Evolutionary conservation across 2,797 vertebrate genomes (phyloP), one percentile per base, ranked within the genome.

Genomic region (Prunella strophiata): DNA sequence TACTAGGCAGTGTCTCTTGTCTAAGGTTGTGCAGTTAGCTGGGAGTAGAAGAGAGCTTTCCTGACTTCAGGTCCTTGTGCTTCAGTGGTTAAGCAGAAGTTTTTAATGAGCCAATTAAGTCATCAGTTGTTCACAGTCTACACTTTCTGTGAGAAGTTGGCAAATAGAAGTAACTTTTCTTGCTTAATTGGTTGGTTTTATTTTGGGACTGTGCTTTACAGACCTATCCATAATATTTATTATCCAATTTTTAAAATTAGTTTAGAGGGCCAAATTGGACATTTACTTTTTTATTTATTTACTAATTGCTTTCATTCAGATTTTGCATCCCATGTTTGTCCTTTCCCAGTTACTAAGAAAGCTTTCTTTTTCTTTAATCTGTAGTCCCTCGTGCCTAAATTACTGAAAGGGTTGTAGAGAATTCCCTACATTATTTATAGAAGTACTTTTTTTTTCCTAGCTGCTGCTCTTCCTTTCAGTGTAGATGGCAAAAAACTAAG

Each of bases 91-190:
- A 91, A 91, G 87, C 52, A 87, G 87, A 83, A 87, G 75, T 67
- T 95, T 95, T 95, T 95, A 96, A 96, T 96, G 94, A 96, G 93
- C 91, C 89, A 95, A 88, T 96, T 95, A 96, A 97, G 83, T 88
- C 81, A 91, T 95, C 91, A 91, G 75, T 94, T 93, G 83, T 94
- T 97, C 93, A 62, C 80, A 93, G 84, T 42, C 92, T 95, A 78
- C 78, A 68, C 83, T 93, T 81, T 70, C 58, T 79, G 81, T 82
- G 88, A 96, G 86, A 92, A 71, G 90, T 2, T 96, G 92, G 94
- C 95, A 95, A 93, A 93, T 67, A 93, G 74, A 86, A 85, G 51
- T 89, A 85, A 96, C 89, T 95, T 95, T 50, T 86, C 73, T 88
- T 91, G 72, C 79, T 94, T 96, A 96, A 97, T 97, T 96, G 88